A percentile compares a stretch with the other conserved stretches of the same genome.
Conservation (phyloP, 1,140 invertebrate species). For the Ectropis grisescens region DNA sequence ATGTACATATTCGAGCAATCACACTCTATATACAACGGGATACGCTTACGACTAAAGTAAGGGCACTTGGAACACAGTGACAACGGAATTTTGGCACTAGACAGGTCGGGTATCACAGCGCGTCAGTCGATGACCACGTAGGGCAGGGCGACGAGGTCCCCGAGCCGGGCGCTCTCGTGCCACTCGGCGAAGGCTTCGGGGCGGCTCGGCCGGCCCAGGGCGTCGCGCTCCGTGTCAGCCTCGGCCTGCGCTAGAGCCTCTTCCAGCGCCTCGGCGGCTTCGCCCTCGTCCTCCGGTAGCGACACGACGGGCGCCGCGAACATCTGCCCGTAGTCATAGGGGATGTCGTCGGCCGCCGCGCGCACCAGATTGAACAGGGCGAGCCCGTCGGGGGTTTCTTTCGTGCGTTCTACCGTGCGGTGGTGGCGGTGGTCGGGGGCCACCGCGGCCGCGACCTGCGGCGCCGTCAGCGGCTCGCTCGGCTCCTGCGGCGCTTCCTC, state of each 20-base stretch:
- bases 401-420: constrained; percentile 49
- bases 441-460: constrained; percentile 16
- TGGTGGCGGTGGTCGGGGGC: constrained; percentile 26
- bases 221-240: constrained; percentile 19
- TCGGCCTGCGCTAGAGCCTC: constrained; percentile 14
- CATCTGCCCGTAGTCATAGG: constrained; percentile 22
- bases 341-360: constrained; percentile 7
- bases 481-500: constrained; percentile 8
- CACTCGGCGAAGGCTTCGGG: constrained; percentile 79
- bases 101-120: constrained; percentile 15
- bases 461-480: constrained; percentile 11
- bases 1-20: constrained; percentile 28
- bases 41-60: constrained; percentile 46
- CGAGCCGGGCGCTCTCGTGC: constrained; percentile 81
- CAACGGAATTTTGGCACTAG: constrained; percentile 4
- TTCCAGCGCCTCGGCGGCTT: constrained; percentile 7
- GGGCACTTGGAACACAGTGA: constrained; percentile 36
- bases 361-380: constrained; percentile 14
- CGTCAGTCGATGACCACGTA: constrained; percentile 91
- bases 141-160: constrained; percentile 83
- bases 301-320: constrained; percentile 26
- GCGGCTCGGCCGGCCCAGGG: constrained; percentile 32
- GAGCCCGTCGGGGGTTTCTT: constrained; percentile 21
- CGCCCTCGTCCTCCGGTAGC: constrained; percentile 12
- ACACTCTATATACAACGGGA: constrained; percentile 15